Base-by-base conservation (phyloP, 2,113 vertebrate species). In the Pipa parva region DNA sequence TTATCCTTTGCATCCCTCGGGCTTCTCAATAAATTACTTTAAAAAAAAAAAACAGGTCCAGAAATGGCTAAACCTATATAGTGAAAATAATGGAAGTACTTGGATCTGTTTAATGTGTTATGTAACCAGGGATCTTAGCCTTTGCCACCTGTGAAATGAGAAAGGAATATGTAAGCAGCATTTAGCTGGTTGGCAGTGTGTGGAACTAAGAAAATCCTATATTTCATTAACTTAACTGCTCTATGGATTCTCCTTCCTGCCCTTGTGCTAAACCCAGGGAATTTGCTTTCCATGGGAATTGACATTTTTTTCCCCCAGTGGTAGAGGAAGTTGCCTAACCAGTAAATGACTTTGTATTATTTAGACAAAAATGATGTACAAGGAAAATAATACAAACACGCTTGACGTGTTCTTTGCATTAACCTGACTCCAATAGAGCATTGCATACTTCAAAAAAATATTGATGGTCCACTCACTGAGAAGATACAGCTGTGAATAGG, bases 1-100 rank as follows among this genome's bases (percentile, higher is more conserved):
- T 63, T 42, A 63, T 65, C 36, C 51, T 46, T 28, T 15, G 4
- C 48, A 24, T 48, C 29, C 64, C 64, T 27, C 22, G 5, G 55
- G 64, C 55, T 4, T n/a, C 29, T 37, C 21, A 46, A 29, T 59
- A 67, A 67, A 67, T 67, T 59, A 66, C 3, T 12, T 36, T n/a
- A 2, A 42, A 42, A 5, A 15, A n/a, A n/a, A n/a, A n/a, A n/a
- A n/a, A n/a, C n/a, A 42, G 39, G 17, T n/a, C 17, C 13, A n/a
- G 17, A 42, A n/a, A 3, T n/a, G 15, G 15, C 17, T 18, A 17
- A 42, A 11, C n/a, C 39, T 42, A 5, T 42, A 13, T 17, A 42
- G 11, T 1, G 7, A 42, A 42, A n/a, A n/a, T n/a, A n/a, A n/a
- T n/a, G n/a, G n/a, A n/a, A 42, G 17, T 42, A 42, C 15, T 42